Evolutionary conservation across 2,888 invertebrate genomes (phyloP), one percentile per base, ranked within the genome.

Genomic region (Acleris sparsana): DNA sequence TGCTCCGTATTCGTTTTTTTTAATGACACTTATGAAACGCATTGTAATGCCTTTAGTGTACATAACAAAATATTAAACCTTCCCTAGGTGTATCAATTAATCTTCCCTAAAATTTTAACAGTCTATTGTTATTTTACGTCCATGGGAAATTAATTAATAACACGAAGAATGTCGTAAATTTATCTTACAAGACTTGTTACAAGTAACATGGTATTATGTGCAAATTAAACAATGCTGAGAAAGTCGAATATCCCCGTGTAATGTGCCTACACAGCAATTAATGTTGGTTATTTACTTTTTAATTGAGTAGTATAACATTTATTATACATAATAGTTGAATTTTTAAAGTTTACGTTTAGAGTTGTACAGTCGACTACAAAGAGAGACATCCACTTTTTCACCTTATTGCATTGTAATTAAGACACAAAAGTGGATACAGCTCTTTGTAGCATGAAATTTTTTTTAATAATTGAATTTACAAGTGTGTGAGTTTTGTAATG

Each of bases 201-300:
- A 44, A 29, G 51, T 63, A 33, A 48, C 58, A 22, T 20, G 7
- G 17, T 29, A 63, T 53, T 58, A 63, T 18, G 52, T 17, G n/a
- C 33, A 64, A 48, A 25, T 20, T 13, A 44, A 64, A 64, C 64
- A 59, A 64, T 64, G 53, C 59, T 64, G 59, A 63, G 58, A 63
- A 58, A 46, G 20, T 7, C 25, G 44, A 18, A 46, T 18, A 29
- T 61, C 29, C 61, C 29, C 13, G 44, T 29, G 18, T 29, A 9
- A 7, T 33, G 3, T 33, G 3, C 9, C 7, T 29, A 4, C 13
- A 18, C 18, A 29, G 53, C 53, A 44, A 44, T 61, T 33, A 44
- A 53, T 52, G 22, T 43, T 25, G 44, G 44, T 61, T 51, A 53
- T 53, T 53, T 25, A 17, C 18, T 22, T 44, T 18, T n/a, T 20